These are phyloP conservation scores for Pocillopora damicornis DNA, from an alignment of 64 coral and sea anemone genomes.

Conservation along the genomic window DNA sequence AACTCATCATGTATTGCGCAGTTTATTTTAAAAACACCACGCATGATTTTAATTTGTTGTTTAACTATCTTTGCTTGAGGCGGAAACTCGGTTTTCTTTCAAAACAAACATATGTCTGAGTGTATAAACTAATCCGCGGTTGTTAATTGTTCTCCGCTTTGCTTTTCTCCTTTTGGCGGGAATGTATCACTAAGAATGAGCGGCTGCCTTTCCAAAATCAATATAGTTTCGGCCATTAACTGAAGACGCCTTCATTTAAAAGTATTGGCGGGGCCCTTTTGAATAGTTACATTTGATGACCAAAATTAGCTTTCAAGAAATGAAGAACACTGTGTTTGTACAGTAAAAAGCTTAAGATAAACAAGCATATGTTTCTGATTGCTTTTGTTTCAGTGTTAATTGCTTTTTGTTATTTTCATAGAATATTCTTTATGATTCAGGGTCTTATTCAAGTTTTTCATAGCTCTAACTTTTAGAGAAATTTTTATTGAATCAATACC, in stretches of 20 bases:
- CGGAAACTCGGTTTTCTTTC: not conserved
- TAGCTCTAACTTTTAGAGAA: not conserved
- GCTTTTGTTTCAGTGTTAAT: not conserved
- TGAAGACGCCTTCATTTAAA: not conserved
- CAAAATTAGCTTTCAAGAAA: not conserved
- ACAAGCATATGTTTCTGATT: not conserved
- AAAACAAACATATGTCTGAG: not conserved
- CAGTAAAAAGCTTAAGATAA: not conserved
- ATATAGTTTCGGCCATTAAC: not conserved
- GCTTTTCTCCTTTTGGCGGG: not conserved
- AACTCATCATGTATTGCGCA: not conserved
- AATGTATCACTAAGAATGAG: too few species aligned
- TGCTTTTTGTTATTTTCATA: not conserved
- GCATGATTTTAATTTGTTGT: not conserved
- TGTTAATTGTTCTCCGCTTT: not conserved
- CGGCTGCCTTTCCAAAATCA: not conserved
- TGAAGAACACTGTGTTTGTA: not conserved
- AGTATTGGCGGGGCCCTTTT: not conserved
- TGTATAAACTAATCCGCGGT: slow-evolving; percentile 6
- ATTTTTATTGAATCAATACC: not conserved
- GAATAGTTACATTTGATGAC: not conserved
- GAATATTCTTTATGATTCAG: not conserved
- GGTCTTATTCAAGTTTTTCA: not conserved
- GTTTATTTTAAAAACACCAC: not conserved
- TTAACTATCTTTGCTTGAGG: not conserved